Percentiles rank a stretch among this genome's conserved stretches.
Evolutionary conservation across 2,113 vertebrate species (phyloP).

Genomic region (Anarrhichthys ocellatus): DNA sequence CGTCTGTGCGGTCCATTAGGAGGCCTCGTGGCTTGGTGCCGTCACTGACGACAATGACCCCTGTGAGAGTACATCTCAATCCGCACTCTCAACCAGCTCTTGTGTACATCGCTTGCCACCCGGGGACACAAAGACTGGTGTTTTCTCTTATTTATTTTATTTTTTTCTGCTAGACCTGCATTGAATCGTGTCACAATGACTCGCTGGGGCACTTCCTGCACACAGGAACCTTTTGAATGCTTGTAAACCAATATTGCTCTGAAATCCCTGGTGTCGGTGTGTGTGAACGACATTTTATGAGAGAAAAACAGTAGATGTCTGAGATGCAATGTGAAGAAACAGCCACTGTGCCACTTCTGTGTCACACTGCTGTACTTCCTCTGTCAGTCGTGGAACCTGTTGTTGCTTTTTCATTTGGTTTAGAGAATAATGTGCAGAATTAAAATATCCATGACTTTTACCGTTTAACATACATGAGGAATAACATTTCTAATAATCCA

Average conservation of each 20-base stretch:
- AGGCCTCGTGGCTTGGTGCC: conserved; percentile 24
- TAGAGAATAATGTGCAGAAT: not conserved
- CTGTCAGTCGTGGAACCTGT: no score
- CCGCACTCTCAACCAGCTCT: not conserved
- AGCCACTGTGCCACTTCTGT: not conserved
- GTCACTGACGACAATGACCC: conserved; percentile 30
- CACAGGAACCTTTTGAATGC: not conserved
- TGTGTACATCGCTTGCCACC: not conserved
- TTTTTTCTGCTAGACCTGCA: not conserved
- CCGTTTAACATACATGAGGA: not conserved
- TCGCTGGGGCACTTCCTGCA: not conserved
- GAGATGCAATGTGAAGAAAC: not conserved
- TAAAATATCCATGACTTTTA: not conserved
- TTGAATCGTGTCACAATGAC: not conserved
- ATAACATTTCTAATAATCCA: not conserved
- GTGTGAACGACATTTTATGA: not conserved
- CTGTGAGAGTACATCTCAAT: conserved; percentile 7
- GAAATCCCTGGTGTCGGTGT: not conserved
- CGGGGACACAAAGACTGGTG: not conserved
- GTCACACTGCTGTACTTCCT: no score
- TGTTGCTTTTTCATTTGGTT: not conserved
- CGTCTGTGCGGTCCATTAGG: conserved; percentile 48
- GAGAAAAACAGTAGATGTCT: not conserved
- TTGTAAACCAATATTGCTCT: not conserved
- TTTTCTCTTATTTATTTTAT: not conserved